Evolutionary conservation across 2,888 invertebrate species (phyloP).

Genomic region (Muschampia plurimacula): DNA sequence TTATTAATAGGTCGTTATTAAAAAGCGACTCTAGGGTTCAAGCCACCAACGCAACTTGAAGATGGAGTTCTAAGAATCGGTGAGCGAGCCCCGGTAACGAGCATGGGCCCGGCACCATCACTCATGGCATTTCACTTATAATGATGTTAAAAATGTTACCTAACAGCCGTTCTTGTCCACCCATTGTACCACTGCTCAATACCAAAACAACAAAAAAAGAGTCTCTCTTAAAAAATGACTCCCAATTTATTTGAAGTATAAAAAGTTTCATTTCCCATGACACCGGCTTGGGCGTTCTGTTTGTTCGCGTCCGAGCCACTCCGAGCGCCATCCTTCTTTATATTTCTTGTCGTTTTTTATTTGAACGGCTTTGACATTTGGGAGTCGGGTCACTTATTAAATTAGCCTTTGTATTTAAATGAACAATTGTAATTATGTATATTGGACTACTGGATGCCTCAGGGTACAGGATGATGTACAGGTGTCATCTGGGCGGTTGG

Average conservation of each 20-base stretch:
- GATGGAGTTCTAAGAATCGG: conserved; percentile 53
- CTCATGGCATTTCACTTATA: conserved; percentile 82
- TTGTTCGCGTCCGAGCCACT: conserved; percentile 55
- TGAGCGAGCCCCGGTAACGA: conserved; percentile 54
- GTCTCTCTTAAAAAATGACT: conserved; percentile 77
- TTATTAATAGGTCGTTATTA: conserved; percentile 39
- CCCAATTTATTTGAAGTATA: conserved; percentile 82
- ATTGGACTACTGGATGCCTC: conserved; percentile 51
- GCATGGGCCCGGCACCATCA: conserved; percentile 63
- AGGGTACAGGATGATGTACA: conserved; percentile 29
- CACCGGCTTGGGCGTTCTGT: conserved; percentile 75
- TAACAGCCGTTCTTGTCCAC: conserved; percentile 82
- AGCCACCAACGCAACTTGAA: conserved; percentile 53
- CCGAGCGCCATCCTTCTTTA: conserved; percentile 71
- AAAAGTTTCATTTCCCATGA: conserved; percentile 80
- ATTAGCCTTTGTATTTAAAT: conserved; percentile 86
- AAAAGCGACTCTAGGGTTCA: conserved; percentile 23
- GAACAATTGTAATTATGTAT: conserved; percentile 77
- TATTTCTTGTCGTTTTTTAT: conserved; percentile 76
- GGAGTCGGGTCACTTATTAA: conserved; percentile 83
- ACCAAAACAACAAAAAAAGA: conserved; percentile 69
- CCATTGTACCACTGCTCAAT: conserved; percentile 79
- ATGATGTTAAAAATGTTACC: conserved; percentile 84
- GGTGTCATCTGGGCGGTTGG: conserved; percentile 24
- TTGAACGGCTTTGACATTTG: conserved; percentile 80